Evolutionary conservation across 2,113 vertebrate genomes (phyloP), one percentile per base, ranked within the genome.

Genomic region (Vulpes lagopus): DNA sequence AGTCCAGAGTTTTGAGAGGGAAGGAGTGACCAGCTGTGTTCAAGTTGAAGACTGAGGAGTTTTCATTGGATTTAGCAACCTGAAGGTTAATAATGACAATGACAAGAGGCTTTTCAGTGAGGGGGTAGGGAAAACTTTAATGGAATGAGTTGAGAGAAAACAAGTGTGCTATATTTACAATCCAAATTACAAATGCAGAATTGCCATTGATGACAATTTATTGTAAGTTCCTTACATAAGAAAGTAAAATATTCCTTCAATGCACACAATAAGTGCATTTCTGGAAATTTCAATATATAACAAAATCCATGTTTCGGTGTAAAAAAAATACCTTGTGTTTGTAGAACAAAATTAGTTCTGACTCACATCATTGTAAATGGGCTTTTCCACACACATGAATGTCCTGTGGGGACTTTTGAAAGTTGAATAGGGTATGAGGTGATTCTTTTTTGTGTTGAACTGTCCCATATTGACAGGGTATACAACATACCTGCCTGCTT

Each of bases 81-180:
- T 51, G 30, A 82, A 82, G n/a, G 17, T 80, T 73, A 74, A 38
- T 64, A 81, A 11, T 32, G 23, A 89, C 64, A 35, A n/a, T 89
- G 74, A 80, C 53, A 53, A 23, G 64, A 82, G 55, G 22, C 53
- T 81, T 89, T 94, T 89, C 32, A 89, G 76, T 83, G 55, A 89
- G 53, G 17, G 60, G 16, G 5, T 19, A 25, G 43, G 35, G 74
- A 53, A 30, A 59, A 80, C 5, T 22, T 62, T 74, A 74, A 25
- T 83, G 3, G 85, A 69, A 23, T 35, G 27, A 43, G 5, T 12
- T 38, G 32, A 82, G 57, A 55, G 78, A 64, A 73, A 64, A 71
- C 32, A 55, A 55, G 9, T 82, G 11, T 62, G 32, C 65, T 53
- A 0, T 30, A 43, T 89, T 89, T 80, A 53, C 65, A 55, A 19